These are phyloP conservation scores for Euproctis similis DNA, from an alignment of 2,888 invertebrate species.

Conservation along the genomic window DNA sequence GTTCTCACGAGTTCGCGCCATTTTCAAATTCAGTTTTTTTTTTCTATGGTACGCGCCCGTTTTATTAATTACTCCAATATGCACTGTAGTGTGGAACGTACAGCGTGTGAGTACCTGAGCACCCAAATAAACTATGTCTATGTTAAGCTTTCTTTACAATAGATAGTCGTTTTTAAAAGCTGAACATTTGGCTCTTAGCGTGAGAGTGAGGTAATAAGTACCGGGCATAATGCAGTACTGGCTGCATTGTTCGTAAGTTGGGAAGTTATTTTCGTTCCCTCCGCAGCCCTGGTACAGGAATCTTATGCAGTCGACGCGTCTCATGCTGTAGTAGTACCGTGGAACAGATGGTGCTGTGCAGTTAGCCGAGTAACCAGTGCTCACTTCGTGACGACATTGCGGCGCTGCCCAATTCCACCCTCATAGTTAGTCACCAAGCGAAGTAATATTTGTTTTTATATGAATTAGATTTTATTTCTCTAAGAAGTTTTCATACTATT, in stretches of 20 bases:
- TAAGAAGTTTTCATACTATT: conserved; percentile 7
- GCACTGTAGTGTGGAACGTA: too few relatives aligned
- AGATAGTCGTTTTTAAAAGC: conserved; percentile 1
- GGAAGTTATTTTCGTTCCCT: conserved; percentile 91
- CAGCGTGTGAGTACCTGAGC: too few relatives aligned
- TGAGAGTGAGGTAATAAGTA: conserved; percentile 19
- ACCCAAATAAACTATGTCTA: too few relatives aligned
- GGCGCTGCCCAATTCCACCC: conserved; percentile 35
- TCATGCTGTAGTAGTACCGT: conserved; percentile 84
- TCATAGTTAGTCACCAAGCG: conserved; percentile 24
- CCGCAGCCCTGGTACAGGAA: conserved; percentile 92
- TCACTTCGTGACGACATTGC: conserved; percentile 45
- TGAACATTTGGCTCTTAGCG: conserved; percentile 5
- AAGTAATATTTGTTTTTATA: too few relatives aligned
- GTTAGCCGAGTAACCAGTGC: conserved; percentile 31
- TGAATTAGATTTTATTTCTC: too few relatives aligned
- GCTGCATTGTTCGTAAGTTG: conserved; percentile 81
- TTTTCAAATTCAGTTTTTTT: too few relatives aligned
- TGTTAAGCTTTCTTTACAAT: not conserved
- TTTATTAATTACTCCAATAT: too few relatives aligned
- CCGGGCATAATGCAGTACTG: conserved; percentile 35
- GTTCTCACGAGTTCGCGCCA: too few relatives aligned
- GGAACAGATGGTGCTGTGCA: conserved; percentile 45
- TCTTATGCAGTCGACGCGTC: conserved; percentile 80
- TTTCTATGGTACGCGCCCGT: too few relatives aligned